phyloP scores from a whole-genome alignment of 2,113 vertebrate genomes.

The Trogon melanurus region DNA sequence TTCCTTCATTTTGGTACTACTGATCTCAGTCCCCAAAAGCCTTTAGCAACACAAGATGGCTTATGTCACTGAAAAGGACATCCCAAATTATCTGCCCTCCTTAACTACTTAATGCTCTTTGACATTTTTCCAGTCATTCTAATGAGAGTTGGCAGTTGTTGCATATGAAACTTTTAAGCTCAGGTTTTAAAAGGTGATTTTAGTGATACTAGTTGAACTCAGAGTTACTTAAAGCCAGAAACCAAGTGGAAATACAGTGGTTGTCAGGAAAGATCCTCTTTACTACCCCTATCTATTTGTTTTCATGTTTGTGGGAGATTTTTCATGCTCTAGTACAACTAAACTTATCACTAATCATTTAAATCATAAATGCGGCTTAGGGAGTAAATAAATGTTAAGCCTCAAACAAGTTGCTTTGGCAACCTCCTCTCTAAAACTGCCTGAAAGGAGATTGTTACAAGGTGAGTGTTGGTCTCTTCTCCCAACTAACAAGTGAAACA shows the following conservation, averaged over 20 bases:
- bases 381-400: neutral
- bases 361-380: neutral
- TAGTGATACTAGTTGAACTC: neutral
- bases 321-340: neutral
- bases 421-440: neutral
- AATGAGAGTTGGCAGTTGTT: neutral
- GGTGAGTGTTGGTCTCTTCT: neutral
- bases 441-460: neutral
- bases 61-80: neutral
- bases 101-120: neutral
- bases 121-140: neutral
- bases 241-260: neutral
- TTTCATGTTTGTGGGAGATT: neutral
- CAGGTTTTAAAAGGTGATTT: neutral
- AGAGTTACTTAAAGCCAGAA: neutral
- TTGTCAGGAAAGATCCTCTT: neutral
- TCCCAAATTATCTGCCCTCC: neutral
- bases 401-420: neutral
- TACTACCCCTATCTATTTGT: neutral
- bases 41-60: neutral
- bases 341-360: neutral
- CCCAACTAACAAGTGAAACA: accelerated
- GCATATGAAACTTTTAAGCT: neutral
- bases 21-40: neutral
- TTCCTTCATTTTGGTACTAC: neutral